phyloP scores from a whole-genome alignment of 2,888 invertebrate species.

The Acleris sparsana region DNA sequence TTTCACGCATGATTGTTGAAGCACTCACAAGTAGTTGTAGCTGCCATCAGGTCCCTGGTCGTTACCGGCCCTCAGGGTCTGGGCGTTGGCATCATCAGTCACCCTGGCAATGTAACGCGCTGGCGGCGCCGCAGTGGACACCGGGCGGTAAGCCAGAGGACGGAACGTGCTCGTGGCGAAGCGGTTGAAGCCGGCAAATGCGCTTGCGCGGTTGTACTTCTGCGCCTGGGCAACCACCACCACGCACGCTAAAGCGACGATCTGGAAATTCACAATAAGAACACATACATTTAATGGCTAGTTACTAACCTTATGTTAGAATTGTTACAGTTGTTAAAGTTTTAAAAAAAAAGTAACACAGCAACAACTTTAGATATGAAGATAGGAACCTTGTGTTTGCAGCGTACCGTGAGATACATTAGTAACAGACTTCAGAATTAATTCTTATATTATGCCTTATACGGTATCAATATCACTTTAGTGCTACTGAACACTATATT shows the following conservation, averaged over 20 bases:
- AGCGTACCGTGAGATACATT: too few relatives aligned
- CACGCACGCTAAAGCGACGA: slow-evolving; percentile 34
- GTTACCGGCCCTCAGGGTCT: slow-evolving; percentile 65
- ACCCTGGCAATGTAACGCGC: slow-evolving; percentile 40
- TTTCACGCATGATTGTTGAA: too few relatives aligned
- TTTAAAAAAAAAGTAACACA: too few relatives aligned
- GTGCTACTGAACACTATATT: too few relatives aligned
- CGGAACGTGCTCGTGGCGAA: slow-evolving; percentile 14
- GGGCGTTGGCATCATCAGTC: slow-evolving; percentile 50
- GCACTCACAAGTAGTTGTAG: slow-evolving; percentile 79
- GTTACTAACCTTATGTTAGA: too few relatives aligned
- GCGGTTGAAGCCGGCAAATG: slow-evolving; percentile 32
- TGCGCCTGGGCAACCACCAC: slow-evolving; percentile 24
- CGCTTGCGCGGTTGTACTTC: slow-evolving; percentile 27
- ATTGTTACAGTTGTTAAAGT: too few relatives aligned
- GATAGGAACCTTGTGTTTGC: too few relatives aligned
- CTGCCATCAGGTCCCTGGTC: slow-evolving; percentile 80
- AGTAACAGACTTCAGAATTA: too few relatives aligned
- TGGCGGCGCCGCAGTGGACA: slow-evolving; percentile 14
- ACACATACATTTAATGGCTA: background rate
- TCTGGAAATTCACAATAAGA: slow-evolving; percentile 15
- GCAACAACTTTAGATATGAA: too few relatives aligned
- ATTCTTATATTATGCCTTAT: too few relatives aligned
- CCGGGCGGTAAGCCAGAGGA: slow-evolving; percentile 20
- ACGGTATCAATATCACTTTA: too few relatives aligned